Base-by-base conservation (phyloP, 2,888 invertebrate genomes). In the Hirtodrosophila duncani region DNA sequence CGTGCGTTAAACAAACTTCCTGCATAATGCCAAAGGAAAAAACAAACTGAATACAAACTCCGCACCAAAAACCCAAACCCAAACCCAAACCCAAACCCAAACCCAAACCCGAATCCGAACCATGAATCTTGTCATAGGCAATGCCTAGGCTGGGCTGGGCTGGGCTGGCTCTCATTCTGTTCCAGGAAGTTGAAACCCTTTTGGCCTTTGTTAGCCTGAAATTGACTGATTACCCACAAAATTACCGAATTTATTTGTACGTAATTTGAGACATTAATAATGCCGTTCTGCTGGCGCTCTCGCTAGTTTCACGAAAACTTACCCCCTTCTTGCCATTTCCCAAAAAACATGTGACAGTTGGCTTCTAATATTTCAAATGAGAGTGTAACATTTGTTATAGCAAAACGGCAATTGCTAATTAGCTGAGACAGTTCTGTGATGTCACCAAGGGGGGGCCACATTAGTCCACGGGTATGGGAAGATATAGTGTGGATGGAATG, bases 161-260 rank as follows among this genome's bases (percentile, higher is more conserved):
- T n/a, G n/a, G n/a, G n/a, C n/a, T n/a, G n/a, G n/a, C n/a, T n/a
- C n/a, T n/a, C n/a, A n/a, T n/a, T n/a, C n/a, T n/a, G n/a, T n/a
- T 14, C n/a, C 34, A 34, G 44, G 44, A 60, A 68, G 44, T 49
- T 31, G 59, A 75, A 63, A 75, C 79, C 50, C 53, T 64, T 67
- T 13, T 27, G 42, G 53, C 38, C 49, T 51, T 70, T 71, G 66
- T 79, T 79, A 64, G 56, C 30, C 48, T 79, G 63, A 79, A 80
- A 78, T 79, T 83, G 83, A 83, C 75, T 75, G 83, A 83, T 84
- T 81, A 64, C 81, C 80, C 83, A 81, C 82, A 83, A 81, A 83
- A 75, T 71, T 72, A 67, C 67, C 61, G 61, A 75, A 78, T 81
- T 79, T 68, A 81, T 72, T 63, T 79, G 53, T 64, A 38, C 50